Evolutionary conservation across 1,140 invertebrate genomes (phyloP), one percentile per base, ranked within the genome.

Genomic region (Muscidifurax raptorellus): DNA sequence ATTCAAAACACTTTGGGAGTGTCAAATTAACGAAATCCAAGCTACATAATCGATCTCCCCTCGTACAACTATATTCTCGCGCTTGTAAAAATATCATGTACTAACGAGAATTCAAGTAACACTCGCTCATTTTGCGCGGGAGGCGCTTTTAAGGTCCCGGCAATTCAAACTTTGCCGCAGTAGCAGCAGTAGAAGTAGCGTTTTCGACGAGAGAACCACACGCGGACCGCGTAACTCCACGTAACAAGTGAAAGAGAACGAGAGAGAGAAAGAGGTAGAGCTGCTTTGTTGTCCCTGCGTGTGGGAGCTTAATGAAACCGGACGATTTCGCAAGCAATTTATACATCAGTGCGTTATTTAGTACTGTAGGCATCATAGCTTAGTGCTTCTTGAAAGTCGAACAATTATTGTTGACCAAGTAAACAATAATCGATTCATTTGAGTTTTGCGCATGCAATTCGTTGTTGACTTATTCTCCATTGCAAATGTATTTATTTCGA

Each of bases 101-200:
- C 32, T 80, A 80, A 82, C 72, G 52, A 76, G 47, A 69, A 83
- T 83, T 67, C 72, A n/a, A 83, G 74, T 18, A n/a, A 22, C 75
- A 18, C 4, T 69, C n/a, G 71, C 52, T 59, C 71, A 66, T 74
- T 81, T 81, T 36, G 44, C 15, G 66, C 5, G 25, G n/a, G 28
- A 28, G 3, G 22, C 1, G 22, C 69, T 59, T 81, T 74, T 52
- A 40, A 66, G 72, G 25, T 66, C 36, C 30, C 25, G 52, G 30
- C 72, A 75, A 82, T 82, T 76, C 80, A 82, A 82, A 82, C 71
- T 82, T 75, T 30, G 28, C 13, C 44, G 28, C n/a, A 66, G 47
- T 13, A 52, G 47, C 18, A 64, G 52, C 52, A 4, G 25, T 2
- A 40, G 36, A 2, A 52, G 47, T 12, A 36, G 52, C 52, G 30